Evolutionary conservation across 2,797 vertebrate genomes (phyloP).

Genomic region (Ambastaia sidthimunki): DNA sequence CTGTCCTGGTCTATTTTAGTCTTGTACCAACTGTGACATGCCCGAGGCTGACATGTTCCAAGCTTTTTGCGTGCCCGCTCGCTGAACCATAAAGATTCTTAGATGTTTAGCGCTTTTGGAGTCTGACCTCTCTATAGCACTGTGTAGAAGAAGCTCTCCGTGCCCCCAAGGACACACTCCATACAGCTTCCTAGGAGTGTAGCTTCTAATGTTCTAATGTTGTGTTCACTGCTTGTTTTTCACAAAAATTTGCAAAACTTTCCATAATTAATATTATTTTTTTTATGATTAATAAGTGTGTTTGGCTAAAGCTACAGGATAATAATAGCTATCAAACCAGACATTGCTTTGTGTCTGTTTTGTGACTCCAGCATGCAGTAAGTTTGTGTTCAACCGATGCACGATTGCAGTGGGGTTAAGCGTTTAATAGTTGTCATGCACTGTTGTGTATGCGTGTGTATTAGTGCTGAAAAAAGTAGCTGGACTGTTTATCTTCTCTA

Average conservation of each 20-base stretch:
- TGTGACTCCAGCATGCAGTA: conserved; percentile 41
- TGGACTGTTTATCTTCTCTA: conserved; percentile 78
- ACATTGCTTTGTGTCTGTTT: not conserved
- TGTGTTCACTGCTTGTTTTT: not conserved
- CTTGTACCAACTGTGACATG: not conserved
- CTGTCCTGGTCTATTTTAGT: not conserved
- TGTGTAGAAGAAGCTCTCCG: not conserved
- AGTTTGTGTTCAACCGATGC: conserved; percentile 34
- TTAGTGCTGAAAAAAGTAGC: conserved; percentile 18
- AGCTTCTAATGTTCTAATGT: not conserved
- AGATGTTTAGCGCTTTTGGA: not conserved
- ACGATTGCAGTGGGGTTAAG: conserved; percentile 64
- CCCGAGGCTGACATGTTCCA: not conserved
- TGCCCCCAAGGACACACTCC: not conserved
- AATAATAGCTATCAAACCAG: conserved; percentile 12
- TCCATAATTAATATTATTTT: not conserved
- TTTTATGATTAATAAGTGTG: conserved; percentile 5
- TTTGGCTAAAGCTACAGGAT: not conserved
- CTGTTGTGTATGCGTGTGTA: conserved; percentile 9
- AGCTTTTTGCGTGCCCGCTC: not conserved
- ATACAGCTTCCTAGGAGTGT: not conserved
- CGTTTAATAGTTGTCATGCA: conserved; percentile 44
- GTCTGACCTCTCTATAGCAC: not conserved
- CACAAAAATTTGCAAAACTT: not conserved
- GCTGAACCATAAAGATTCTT: not conserved